These are phyloP conservation scores for Zaprionus inermis DNA, from an alignment of 1,140 invertebrate genomes.

Conservation along the genomic window DNA sequence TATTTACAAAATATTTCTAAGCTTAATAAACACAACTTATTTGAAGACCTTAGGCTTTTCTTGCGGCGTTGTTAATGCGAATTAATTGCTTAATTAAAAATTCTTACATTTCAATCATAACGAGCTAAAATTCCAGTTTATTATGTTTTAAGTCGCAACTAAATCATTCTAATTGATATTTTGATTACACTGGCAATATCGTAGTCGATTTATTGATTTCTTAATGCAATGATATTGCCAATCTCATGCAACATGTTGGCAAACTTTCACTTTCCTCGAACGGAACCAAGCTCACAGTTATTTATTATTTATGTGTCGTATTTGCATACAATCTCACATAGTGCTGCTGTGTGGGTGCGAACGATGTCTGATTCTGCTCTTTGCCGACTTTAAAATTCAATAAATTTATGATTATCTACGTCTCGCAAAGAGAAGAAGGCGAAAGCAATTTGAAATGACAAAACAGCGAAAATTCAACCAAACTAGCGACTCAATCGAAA, in stretches of 20 bases:
- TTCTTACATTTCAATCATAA: not conserved
- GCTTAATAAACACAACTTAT: too few species aligned
- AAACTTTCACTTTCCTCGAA: constrained; percentile 20
- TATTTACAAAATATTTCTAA: too few species aligned
- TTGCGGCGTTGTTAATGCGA: too few species aligned
- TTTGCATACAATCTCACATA: constrained; percentile 33
- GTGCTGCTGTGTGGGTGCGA: not conserved
- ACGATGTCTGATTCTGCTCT: constrained; percentile 27
- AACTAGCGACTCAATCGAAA: constrained; percentile 33
- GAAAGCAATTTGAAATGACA: constrained; percentile 43
- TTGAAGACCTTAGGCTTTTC: too few species aligned
- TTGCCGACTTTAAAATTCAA: constrained; percentile 72
- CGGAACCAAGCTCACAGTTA: constrained; percentile 18
- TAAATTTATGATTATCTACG: constrained; percentile 77
- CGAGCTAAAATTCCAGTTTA: not conserved
- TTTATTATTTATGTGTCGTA: constrained; percentile 58
- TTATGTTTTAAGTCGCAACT: not conserved
- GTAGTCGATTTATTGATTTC: not conserved
- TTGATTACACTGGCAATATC: not conserved
- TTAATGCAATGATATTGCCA: not conserved
- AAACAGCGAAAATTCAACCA: constrained; percentile 33
- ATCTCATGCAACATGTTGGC: constrained; percentile 8
- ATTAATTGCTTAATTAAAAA: not conserved
- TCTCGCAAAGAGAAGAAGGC: constrained; percentile 28
- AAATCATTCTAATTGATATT: not conserved